Evolutionary conservation across 2,888 invertebrate species (phyloP).

Genomic region (Leucozona laternaria): DNA sequence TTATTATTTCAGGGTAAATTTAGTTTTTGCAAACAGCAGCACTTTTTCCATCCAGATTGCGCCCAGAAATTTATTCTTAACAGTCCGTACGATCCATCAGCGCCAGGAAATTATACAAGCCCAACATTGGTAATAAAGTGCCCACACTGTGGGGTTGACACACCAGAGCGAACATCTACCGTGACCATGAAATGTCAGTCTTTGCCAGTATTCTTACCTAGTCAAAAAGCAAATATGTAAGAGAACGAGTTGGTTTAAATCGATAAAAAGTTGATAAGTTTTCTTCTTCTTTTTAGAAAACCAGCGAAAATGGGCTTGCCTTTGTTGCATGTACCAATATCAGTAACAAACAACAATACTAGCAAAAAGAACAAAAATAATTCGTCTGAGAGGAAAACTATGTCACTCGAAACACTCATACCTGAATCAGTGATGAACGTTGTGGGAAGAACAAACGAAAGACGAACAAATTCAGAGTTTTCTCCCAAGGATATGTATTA

Average conservation of each 20-base stretch:
- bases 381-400: slow-evolving; percentile 35
- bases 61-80: slow-evolving; percentile 84
- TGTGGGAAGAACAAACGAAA: slow-evolving; percentile 77
- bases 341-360: slow-evolving; percentile 55
- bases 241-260: slow-evolving; percentile 23
- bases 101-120: slow-evolving; percentile 81
- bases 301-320: slow-evolving; percentile 82
- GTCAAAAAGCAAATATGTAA: slow-evolving; percentile 83
- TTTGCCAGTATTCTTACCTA: slow-evolving; percentile 87
- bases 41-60: slow-evolving; percentile 94
- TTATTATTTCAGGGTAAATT: slow-evolving; percentile 88
- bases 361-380: slow-evolving; percentile 49
- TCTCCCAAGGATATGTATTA: slow-evolving; percentile 83
- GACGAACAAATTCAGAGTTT: slow-evolving; percentile 79
- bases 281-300: slow-evolving; percentile 79
- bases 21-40: slow-evolving; percentile 90
- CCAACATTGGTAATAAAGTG: slow-evolving; percentile 85
- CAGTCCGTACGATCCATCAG: slow-evolving; percentile 83
- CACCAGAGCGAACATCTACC: slow-evolving; percentile 85
- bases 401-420: slow-evolving; percentile 81
- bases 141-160: slow-evolving; percentile 89
- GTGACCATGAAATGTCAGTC: slow-evolving; percentile 87
- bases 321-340: slow-evolving; percentile 69
- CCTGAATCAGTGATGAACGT: slow-evolving; percentile 83
- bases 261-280: background rate